Percentiles rank a stretch among this genome's conserved stretches.
These are phyloP conservation scores for Drosophila tropicalis DNA, from an alignment of 1,140 invertebrate species.

Conservation along the genomic window DNA sequence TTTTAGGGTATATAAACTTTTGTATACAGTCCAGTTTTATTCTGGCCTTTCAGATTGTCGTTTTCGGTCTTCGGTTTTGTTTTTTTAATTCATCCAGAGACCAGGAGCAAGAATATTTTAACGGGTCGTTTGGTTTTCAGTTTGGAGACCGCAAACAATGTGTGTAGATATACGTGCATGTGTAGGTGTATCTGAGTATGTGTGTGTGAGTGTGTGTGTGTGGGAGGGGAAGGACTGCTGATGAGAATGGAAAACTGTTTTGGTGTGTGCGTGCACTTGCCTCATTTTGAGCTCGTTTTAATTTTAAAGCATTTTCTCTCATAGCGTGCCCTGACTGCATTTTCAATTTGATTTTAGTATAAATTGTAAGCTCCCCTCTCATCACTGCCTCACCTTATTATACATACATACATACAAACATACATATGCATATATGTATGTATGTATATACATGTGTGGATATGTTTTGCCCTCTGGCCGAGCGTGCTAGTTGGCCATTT, in stretches of 20 bases:
- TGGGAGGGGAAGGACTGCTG: too few species aligned
- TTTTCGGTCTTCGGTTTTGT: not conserved
- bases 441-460: not conserved
- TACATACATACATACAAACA: not conserved
- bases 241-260: not conserved
- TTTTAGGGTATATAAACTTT: conserved; percentile 4
- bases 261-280: conserved; percentile 40
- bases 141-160: conserved; percentile 15
- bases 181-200: not conserved
- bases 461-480: conserved; percentile 17
- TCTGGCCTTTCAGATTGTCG: conserved; percentile 1
- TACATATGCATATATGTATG: not conserved
- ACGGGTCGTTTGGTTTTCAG: conserved; percentile 11
- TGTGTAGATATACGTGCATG: conserved; percentile 17
- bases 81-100: conserved; percentile 14
- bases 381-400: not conserved
- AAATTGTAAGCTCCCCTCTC: conserved; percentile 1
- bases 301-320: conserved; percentile 44
- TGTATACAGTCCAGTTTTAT: not conserved
- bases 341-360: conserved; percentile 49
- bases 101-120: conserved; percentile 25
- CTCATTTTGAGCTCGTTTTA: conserved; percentile 61
- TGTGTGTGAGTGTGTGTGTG: not conserved
- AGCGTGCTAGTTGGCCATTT: conserved; percentile 53
- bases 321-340: conserved; percentile 31